Conservation (phyloP, 2,888 invertebrate species). For the Trissolcus brochymenae region DNA sequence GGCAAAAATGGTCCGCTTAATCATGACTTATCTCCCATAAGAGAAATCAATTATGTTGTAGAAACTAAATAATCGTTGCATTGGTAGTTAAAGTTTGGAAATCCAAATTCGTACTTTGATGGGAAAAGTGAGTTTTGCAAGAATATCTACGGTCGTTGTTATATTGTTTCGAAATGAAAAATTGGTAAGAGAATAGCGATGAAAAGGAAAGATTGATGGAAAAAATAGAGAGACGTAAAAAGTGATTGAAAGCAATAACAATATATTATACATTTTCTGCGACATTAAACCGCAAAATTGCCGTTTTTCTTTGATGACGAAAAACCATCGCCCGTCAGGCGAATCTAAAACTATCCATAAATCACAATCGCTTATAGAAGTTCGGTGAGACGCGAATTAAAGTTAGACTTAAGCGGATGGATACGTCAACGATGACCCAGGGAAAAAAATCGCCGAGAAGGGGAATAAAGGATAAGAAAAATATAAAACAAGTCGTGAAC, state of each 20-base stretch:
- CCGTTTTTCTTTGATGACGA: constrained; percentile 14
- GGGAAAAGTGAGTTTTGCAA: too few species aligned
- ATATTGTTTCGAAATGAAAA: neutral
- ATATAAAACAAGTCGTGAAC: constrained; percentile 52
- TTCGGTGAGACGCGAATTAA: constrained; percentile 49
- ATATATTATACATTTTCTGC: constrained; percentile 37
- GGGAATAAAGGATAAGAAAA: constrained; percentile 44
- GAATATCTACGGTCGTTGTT: neutral
- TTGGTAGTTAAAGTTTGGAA: neutral
- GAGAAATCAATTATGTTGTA: constrained; percentile 16
- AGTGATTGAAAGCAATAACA: constrained; percentile 4
- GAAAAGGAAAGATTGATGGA: neutral
- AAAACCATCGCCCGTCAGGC: constrained; percentile 17
- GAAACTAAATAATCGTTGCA: constrained; percentile 17
- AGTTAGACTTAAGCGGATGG: constrained; percentile 32
- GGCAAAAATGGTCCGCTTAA: constrained; percentile 34
- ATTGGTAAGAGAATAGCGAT: neutral
- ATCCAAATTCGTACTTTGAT: neutral
- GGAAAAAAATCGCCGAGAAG: constrained; percentile 18
- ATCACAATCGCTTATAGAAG: constrained; percentile 37
- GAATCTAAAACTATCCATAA: constrained; percentile 29
- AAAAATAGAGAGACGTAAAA: neutral
- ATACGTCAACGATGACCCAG: constrained; percentile 44
- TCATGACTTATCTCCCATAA: constrained; percentile 33
- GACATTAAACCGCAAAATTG: constrained; percentile 34